phyloP scores from a whole-genome alignment of 2,797 vertebrate genomes.

The Otolemur crassicaudatus region DNA sequence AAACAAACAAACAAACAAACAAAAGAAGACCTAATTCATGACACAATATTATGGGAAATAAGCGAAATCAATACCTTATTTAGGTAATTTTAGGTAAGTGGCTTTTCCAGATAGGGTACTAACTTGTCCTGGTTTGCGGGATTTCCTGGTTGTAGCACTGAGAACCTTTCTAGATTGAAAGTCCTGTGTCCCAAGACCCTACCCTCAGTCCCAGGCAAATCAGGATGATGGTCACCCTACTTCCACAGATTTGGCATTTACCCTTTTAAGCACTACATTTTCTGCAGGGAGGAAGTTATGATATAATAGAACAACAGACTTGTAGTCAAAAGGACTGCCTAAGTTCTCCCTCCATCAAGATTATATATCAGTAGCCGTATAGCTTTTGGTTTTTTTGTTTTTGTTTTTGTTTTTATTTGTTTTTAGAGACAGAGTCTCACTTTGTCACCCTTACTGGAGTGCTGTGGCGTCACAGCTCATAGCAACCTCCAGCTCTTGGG shows the following conservation, averaged over 20 bases:
- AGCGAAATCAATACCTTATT: constrained; percentile 39
- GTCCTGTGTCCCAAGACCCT: constrained; percentile 9
- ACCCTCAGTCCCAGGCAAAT: background rate
- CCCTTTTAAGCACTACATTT: constrained; percentile 2
- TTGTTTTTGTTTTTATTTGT: no score
- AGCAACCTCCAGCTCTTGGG: no score
- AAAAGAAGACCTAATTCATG: constrained; percentile 11
- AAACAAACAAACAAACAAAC: no score
- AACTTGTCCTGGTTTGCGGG: background rate
- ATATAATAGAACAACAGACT: background rate
- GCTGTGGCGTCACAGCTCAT: no score
- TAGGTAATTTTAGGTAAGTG: constrained; percentile 44
- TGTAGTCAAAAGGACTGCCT: constrained; percentile 20
- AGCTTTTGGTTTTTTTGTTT: background rate
- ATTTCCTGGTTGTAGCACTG: background rate
- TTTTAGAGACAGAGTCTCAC: no score
- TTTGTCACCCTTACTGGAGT: no score
- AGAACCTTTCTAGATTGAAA: background rate
- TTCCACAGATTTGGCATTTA: constrained; percentile 2
- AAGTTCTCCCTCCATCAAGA: constrained; percentile 17
- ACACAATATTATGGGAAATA: constrained; percentile 47
- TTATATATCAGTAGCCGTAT: background rate
- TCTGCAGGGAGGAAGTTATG: background rate
- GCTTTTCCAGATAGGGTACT: constrained; percentile 12
- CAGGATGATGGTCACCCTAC: background rate